Conservation (phyloP, 2,888 invertebrate genomes). For the Mythimna ferrago region DNA sequence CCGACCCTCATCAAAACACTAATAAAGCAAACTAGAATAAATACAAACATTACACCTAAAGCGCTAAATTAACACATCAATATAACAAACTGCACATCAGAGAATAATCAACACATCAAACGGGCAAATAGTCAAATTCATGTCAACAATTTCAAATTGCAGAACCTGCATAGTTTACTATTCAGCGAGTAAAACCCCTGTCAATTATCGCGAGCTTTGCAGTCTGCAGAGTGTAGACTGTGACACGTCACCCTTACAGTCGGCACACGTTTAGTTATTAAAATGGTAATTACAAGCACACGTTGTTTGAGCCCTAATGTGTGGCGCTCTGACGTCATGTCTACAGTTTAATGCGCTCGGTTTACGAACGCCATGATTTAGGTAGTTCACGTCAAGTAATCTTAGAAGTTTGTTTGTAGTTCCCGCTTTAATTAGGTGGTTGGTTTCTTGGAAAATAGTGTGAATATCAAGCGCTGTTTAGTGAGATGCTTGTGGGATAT, state of each 20-base stretch:
- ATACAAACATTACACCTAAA: conserved; percentile 51
- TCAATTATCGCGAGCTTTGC: conserved; percentile 30
- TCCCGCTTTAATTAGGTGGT: conserved; percentile 38
- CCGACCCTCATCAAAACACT: conserved; percentile 16
- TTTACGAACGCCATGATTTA: conserved; percentile 53
- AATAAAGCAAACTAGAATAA: conserved; percentile 40
- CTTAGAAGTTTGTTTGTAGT: conserved; percentile 44
- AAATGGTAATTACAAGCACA: conserved; percentile 63
- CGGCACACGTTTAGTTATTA: conserved; percentile 59
- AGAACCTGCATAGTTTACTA: neutral
- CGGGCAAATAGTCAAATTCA: conserved; percentile 28
- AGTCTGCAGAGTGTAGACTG: conserved; percentile 20
- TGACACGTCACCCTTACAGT: conserved; percentile 37
- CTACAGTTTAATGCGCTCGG: conserved; percentile 50
- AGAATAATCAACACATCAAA: conserved; percentile 45
- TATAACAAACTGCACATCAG: conserved; percentile 14
- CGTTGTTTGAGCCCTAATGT: conserved; percentile 59
- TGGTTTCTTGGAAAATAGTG: conserved; percentile 18
- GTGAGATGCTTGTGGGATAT: neutral
- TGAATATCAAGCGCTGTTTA: conserved; percentile 8
- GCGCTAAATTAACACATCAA: conserved; percentile 31
- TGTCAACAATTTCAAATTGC: conserved; percentile 25
- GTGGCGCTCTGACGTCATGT: conserved; percentile 44
- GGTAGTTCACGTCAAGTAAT: conserved; percentile 48
- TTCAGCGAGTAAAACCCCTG: neutral